Evolutionary conservation across 2,888 invertebrate species (phyloP), one percentile per base, ranked within the genome.

Genomic region (Diloba caeruleocephala): DNA sequence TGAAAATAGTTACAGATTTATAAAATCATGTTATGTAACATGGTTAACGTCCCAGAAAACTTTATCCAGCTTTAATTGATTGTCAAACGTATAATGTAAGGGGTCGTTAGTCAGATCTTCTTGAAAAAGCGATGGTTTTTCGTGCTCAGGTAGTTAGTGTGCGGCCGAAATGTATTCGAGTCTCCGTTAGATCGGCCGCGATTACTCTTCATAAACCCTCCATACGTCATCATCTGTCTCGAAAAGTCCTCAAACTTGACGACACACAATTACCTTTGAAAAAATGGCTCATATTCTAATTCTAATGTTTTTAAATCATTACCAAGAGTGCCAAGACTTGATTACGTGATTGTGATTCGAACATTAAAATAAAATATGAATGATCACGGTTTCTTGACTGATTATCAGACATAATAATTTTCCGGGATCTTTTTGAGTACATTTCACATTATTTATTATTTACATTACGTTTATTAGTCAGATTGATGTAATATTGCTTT

Each of bases 21-120:
- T n/a, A n/a, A n/a, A n/a, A n/a, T n/a, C n/a, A n/a, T n/a, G n/a
- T n/a, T 9, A 23, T 5, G 31, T 3, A 6, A 25, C 10, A 21
- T 13, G 9, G 29, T 12, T 34, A 53, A 46, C 13, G 45, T n/a
- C n/a, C n/a, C n/a, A n/a, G 38, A 46, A 41, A 48, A 38, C 23
- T 23, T 53, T 32, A 36, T 31, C 25, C 9, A 49, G 36, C 50
- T 42, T 43, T 53, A 51, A 41, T 59, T 53, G 17, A 65, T 58
- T 45, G 51, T 49, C 34, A 36, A 54, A 36, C 32, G 39, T 12
- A 34, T 31, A 55, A 65, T 46, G 55, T 32, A 53, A 23, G 2
- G 23, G 28, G 28, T 38, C 54, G 42, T 49, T 51, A 49, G 37
- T 41, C 8, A 28, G 33, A 7, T 19, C 7, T 15, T 12, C 29